phyloP scores from a whole-genome alignment of 35 echinoderm and acorn worm genomes.

The Chiridota heheva region DNA sequence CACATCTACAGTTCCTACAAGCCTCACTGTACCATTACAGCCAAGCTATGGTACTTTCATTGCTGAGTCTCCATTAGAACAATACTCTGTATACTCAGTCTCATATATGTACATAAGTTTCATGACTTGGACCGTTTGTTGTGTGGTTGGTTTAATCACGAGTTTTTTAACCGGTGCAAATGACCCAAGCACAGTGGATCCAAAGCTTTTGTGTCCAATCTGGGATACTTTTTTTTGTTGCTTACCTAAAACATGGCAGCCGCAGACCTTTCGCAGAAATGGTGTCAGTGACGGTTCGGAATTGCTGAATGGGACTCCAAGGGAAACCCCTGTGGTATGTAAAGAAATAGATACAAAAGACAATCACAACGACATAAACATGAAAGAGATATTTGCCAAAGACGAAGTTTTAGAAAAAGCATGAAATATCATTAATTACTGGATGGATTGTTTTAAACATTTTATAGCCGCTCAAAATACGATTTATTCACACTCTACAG shows the following conservation, averaged over 20 bases:
- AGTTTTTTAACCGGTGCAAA: constrained; percentile 38
- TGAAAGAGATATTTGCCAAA: too few species aligned
- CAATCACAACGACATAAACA: too few species aligned
- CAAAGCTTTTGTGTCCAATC: constrained; percentile 12
- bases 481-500: too few species aligned
- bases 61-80: not conserved
- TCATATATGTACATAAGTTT: constrained; percentile 42
- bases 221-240: constrained; percentile 44
- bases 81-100: constrained; percentile 35
- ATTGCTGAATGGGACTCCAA: too few species aligned
- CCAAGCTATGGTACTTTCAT: constrained; percentile 13
- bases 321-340: too few species aligned
- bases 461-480: too few species aligned
- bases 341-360: too few species aligned
- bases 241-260: constrained; percentile 1
- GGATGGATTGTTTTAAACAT: too few species aligned
- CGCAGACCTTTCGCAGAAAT: not conserved
- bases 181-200: constrained; percentile 11
- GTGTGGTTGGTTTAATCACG: constrained; percentile 4
- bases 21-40: not conserved
- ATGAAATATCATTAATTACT: too few species aligned
- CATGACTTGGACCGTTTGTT: constrained; percentile 21
- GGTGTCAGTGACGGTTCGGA: too few species aligned
- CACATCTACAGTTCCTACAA: not conserved
- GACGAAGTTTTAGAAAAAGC: too few species aligned